phyloP scores from a whole-genome alignment of 2,797 vertebrate genomes.

The Sebastolobus altivelis region DNA sequence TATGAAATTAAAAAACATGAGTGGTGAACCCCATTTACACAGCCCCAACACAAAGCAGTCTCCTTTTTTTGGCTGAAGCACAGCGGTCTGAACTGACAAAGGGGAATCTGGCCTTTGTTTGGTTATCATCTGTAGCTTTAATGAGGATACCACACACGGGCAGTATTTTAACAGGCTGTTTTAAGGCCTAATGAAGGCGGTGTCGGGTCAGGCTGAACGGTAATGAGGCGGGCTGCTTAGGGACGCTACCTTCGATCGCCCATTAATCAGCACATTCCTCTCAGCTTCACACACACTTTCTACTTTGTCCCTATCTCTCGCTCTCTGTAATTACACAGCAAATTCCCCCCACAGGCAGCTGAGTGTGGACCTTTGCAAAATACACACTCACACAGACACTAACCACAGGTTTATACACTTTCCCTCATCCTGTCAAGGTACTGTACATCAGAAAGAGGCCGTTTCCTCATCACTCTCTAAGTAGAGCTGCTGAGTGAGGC shows the following conservation, averaged over 20 bases:
- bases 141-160: conserved; percentile 76
- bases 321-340: conserved; percentile 78
- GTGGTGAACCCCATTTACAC: conserved; percentile 4
- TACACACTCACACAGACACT: conserved; percentile 21
- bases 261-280: conserved; percentile 82
- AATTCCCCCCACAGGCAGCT: conserved; percentile 65
- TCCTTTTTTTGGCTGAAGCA: conserved; percentile 44
- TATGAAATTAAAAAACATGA: conserved; percentile 9
- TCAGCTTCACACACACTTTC: conserved; percentile 61
- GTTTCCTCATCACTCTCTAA: conserved; percentile 65
- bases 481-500: conserved; percentile 63
- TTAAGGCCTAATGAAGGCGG: conserved; percentile 80
- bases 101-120: conserved; percentile 72
- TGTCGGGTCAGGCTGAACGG: conserved; percentile 62
- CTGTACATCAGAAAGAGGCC: conserved; percentile 55
- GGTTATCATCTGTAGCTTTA: conserved; percentile 71
- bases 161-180: conserved; percentile 77
- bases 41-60: conserved; percentile 27
- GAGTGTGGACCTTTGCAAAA: conserved; percentile 29
- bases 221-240: conserved; percentile 75
- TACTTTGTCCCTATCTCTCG: conserved; percentile 62
- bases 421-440: conserved; percentile 67
- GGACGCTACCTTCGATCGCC: conserved; percentile 70
- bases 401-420: conserved; percentile 57
- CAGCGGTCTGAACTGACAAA: conserved; percentile 60